Base-by-base conservation (phyloP, 2,113 vertebrate species). In the Pelodiscus sinensis region DNA sequence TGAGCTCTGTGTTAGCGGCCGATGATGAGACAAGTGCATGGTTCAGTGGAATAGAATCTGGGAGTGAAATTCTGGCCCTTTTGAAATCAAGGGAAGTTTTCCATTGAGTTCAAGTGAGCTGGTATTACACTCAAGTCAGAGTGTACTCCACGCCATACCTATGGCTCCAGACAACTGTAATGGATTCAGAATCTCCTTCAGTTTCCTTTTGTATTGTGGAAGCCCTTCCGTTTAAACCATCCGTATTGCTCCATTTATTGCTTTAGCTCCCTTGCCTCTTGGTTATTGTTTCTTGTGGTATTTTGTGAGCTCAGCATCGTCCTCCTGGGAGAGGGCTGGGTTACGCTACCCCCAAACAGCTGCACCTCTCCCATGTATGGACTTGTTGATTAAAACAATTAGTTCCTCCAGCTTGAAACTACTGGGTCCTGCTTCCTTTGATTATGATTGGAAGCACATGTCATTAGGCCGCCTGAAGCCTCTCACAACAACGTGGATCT, bases 361-460 rank as follows among this genome's bases (percentile, higher is more conserved):
- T 95, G 96, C 84, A 87, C 27, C 75, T 57, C 84, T 31, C 57
- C 73, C 38, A 82, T 19, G 73, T 56, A 73, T 94, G 94, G 93
- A 94, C 91, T 91, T 92, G 81, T 91, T 95, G 93, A 95, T 96
- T 92, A 93, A 87, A 95, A 87, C 0, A 13, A 92, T 96, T 94
- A 96, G 90, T 86, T 95, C 92, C 93, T 93, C 25, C 50, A 93
- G 88, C 35, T 90, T 95, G 93, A 94, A 90, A 88, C 80, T 6
- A 88, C 56, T 80, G 92, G 84, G 78, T 91, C 68, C 84, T 90
- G 80, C 86, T 92, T 87, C 80, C 86, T 94, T 10, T 88, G 82
- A 78, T 89, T 90, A 52, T 95, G 95, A 96, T 94, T 95, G 91
- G 82, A 94, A 93, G 89, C 94, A 93, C 82, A 87, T 93, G 95